A percentile compares a stretch with the other conserved stretches of the same genome.
Evolutionary conservation across 2,888 invertebrate genomes (phyloP).

Genomic region (Perdita meconis): DNA sequence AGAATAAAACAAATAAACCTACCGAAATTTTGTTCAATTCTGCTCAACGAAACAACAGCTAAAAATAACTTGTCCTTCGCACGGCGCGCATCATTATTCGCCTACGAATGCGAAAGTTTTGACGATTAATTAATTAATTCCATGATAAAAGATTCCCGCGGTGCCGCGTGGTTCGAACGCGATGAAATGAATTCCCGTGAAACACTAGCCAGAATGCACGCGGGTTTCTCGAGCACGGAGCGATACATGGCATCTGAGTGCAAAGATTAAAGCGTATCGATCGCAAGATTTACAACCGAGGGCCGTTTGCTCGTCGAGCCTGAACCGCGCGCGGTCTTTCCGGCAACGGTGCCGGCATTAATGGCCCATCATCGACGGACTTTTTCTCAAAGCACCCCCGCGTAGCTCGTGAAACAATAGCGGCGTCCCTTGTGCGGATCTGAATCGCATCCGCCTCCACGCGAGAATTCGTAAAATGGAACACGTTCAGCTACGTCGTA

Average conservation of each 20-base stretch:
- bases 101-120: not conserved
- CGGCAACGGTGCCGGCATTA: constrained; percentile 12
- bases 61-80: not conserved
- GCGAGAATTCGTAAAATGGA: constrained; percentile 19
- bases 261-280: constrained; percentile 51
- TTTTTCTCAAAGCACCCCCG: not conserved
- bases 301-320: not conserved
- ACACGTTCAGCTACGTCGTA: constrained; percentile 7
- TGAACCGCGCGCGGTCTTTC: not conserved
- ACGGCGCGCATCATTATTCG: not conserved
- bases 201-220: not conserved
- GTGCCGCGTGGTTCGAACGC: not conserved
- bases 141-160: not conserved
- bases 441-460: constrained; percentile 7
- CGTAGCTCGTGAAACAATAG: not conserved
- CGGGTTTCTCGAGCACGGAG: not conserved
- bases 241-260: constrained; percentile 3
- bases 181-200: not conserved
- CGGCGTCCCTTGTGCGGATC: not conserved
- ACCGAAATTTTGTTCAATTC: not conserved
- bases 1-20: too few relatives aligned
- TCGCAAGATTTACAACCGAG: constrained; percentile 39
- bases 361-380: constrained; percentile 9
- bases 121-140: constrained; percentile 13
- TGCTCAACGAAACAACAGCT: not conserved